Percentiles rank a stretch among this genome's conserved stretches.
phyloP scores from a whole-genome alignment of 2,888 invertebrate genomes.

The Theristus sp. region DNA sequence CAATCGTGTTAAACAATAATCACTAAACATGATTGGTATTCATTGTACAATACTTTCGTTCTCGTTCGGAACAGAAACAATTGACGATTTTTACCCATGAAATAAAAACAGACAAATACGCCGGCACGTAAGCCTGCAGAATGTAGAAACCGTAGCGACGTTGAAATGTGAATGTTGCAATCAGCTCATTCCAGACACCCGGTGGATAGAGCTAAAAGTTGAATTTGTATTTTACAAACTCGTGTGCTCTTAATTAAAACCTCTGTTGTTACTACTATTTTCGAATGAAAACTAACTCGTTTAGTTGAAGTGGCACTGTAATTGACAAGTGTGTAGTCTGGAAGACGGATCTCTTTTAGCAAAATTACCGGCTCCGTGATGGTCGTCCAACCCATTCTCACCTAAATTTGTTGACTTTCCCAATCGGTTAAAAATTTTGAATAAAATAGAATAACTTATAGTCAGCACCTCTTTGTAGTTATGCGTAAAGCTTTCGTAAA shows the following conservation, averaged over 20 bases:
- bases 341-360: constrained; percentile 26
- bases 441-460: no score
- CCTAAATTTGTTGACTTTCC: no score
- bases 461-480: constrained; percentile 22
- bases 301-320: constrained; percentile 17
- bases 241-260: no score
- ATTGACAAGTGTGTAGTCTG: constrained; percentile 25
- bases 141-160: constrained; percentile 28
- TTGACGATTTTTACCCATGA: no score
- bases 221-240: no score
- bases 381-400: constrained; percentile 22
- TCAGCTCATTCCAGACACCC: constrained; percentile 26
- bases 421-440: not conserved
- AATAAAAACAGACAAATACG: constrained; percentile 26
- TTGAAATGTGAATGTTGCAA: constrained; percentile 28
- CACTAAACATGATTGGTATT: no score
- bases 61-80: no score
- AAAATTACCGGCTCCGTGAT: constrained; percentile 20
- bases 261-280: no score
- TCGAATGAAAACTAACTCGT: no score
- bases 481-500: constrained; percentile 26
- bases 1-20: no score
- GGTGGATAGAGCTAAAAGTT: constrained; percentile 24
- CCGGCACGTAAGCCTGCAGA: constrained; percentile 23
- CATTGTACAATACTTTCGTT: no score